Conservation (phyloP, 2,888 invertebrate genomes). For the Pristionchus exspectatus region DNA sequence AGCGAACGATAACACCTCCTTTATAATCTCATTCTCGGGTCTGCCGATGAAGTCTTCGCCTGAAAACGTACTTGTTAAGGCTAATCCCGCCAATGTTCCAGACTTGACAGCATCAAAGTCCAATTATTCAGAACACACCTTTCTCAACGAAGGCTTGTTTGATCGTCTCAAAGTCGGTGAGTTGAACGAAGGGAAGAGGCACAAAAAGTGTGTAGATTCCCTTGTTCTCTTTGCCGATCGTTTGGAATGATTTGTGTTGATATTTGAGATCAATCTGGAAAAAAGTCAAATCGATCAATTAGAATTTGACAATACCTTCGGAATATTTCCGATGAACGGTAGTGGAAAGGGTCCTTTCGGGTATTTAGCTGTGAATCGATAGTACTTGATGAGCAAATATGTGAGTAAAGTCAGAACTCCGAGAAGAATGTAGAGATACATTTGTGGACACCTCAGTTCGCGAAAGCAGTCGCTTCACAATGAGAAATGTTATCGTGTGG, state of each 20-base stretch:
- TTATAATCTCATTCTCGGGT: not conserved
- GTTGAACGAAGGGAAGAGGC: not conserved
- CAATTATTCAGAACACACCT: not conserved
- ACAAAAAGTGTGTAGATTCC: not conserved
- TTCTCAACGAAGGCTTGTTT: slow-evolving; percentile 15
- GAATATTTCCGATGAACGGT: slow-evolving; percentile 8
- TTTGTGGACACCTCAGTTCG: not conserved
- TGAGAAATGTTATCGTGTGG: not conserved
- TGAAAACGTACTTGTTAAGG: not conserved
- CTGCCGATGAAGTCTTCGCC: not conserved
- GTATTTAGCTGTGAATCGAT: slow-evolving; percentile 26
- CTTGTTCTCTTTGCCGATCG: not conserved
- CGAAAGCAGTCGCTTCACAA: not conserved
- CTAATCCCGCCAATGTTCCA: no score
- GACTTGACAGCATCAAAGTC: not conserved
- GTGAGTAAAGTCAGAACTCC: not conserved
- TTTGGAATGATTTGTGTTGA: not conserved
- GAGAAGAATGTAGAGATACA: not conserved
- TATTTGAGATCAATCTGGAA: not conserved
- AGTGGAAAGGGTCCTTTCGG: slow-evolving; percentile 20
- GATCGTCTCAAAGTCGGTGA: slow-evolving; percentile 12
- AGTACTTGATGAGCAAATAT: not conserved
- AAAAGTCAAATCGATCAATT: no score
- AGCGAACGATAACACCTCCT: not conserved
- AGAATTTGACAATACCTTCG: not conserved